Conservation (phyloP, 2,797 vertebrate species). For the Anniella stebbinsi region DNA sequence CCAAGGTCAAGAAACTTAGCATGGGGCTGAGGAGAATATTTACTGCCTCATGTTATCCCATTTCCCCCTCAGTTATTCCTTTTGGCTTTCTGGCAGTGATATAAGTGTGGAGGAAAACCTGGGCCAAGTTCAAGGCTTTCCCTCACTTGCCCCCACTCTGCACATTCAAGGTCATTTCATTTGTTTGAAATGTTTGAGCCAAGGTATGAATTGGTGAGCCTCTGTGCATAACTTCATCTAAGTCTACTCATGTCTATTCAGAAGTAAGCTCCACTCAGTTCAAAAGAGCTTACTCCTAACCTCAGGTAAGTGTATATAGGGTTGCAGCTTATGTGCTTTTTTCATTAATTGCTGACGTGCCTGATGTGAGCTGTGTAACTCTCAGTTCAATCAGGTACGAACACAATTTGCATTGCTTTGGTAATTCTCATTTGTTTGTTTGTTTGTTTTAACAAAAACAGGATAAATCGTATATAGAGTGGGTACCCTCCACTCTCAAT, state of each 20-base stretch:
- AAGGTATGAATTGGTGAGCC: not conserved
- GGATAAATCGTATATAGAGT: constrained; percentile 36
- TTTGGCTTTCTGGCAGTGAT: not conserved
- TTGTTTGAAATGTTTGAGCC: not conserved
- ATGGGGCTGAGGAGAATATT: not conserved
- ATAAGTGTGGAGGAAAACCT: not conserved
- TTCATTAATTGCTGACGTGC: not conserved
- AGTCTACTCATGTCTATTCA: too few relatives aligned
- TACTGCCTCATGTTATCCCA: not conserved
- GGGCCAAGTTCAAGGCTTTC: not conserved
- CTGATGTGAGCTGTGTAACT: not conserved
- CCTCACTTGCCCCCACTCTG: not conserved
- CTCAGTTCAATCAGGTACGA: constrained; percentile 24
- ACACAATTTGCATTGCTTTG: constrained; percentile 45
- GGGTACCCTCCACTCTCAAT: not conserved
- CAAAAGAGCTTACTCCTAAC: too few relatives aligned
- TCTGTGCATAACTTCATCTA: not conserved
- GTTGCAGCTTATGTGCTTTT: not conserved
- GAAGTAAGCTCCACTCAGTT: too few relatives aligned
- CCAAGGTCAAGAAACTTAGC: not conserved
- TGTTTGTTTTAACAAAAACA: not conserved
- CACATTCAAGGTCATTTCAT: not conserved
- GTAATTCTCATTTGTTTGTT: not conserved
- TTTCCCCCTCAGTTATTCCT: too few relatives aligned
- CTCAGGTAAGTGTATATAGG: too few relatives aligned